Percentiles rank a stretch among this genome's conserved stretches.
These are phyloP conservation scores for Chironex yamaguchii DNA, from an alignment of 30 jellyfish, hydroid and myxozoan genomes.

Conservation along the genomic window DNA sequence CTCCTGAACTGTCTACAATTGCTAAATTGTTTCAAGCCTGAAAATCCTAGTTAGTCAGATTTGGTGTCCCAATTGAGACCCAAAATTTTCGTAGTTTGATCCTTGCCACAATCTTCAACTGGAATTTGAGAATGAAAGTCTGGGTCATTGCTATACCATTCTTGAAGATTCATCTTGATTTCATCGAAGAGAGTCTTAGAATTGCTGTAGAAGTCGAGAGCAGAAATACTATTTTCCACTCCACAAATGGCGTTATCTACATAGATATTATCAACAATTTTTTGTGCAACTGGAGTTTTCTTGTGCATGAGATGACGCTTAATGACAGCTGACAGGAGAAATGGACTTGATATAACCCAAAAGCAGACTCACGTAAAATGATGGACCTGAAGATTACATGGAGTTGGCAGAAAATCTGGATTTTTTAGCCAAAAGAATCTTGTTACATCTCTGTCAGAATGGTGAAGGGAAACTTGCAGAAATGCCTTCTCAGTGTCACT, in stretches of 20 bases:
- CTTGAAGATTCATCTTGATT: slow-evolving; percentile 29
- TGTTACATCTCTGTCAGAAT: slow-evolving; percentile 45
- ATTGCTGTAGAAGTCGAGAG: slow-evolving; percentile 2
- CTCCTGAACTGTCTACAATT: no score
- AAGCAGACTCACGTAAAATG: slow-evolving; percentile 34
- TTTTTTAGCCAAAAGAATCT: slow-evolving; percentile 39
- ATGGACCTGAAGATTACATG: neutral
- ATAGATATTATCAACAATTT: slow-evolving; percentile 4
- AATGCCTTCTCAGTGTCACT: no score
- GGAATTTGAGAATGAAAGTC: neutral
- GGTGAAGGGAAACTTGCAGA: slow-evolving; percentile 44
- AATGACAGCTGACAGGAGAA: slow-evolving; percentile 42
- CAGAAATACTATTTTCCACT: slow-evolving; percentile 4
- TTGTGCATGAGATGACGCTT: slow-evolving; percentile 33
- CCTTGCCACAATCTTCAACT: slow-evolving; percentile 4
- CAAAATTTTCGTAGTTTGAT: slow-evolving; percentile 2
- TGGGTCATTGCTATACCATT: slow-evolving; percentile 19
- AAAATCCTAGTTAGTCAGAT: neutral
- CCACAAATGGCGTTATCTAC: slow-evolving; percentile 43
- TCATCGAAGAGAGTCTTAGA: neutral
- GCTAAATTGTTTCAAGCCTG: neutral
- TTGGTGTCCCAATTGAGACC: slow-evolving; percentile 40
- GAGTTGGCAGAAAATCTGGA: neutral
- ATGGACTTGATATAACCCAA: no score
- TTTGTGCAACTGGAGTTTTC: no score